These are phyloP conservation scores for Serranus cabrilla DNA, from an alignment of 2,797 vertebrate species.

Conservation along the genomic window DNA sequence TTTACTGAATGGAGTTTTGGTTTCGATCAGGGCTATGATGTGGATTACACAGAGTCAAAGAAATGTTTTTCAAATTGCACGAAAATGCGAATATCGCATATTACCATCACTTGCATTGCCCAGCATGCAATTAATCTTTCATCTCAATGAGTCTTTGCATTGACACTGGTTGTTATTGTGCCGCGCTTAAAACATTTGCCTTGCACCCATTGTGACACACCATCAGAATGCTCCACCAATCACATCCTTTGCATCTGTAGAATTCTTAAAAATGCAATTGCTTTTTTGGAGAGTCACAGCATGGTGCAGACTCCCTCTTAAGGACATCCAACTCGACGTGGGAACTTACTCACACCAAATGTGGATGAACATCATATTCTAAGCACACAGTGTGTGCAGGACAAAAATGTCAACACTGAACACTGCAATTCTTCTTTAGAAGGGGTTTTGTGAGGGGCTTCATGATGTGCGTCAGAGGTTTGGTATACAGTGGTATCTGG, in stretches of 20 bases:
- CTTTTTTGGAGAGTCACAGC: conserved; percentile 3
- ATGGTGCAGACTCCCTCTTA: conserved; percentile 22
- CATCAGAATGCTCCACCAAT: not conserved
- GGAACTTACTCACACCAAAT: conserved; percentile 10
- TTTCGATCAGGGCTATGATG: too few relatives aligned
- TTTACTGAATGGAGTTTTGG: too few relatives aligned
- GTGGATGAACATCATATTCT: conserved; percentile 19
- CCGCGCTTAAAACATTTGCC: too few relatives aligned
- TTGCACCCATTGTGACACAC: too few relatives aligned
- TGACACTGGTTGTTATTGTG: too few relatives aligned
- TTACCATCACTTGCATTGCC: too few relatives aligned
- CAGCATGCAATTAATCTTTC: too few relatives aligned
- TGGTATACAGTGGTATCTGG: conserved; percentile 24
- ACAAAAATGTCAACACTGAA: conserved; percentile 45
- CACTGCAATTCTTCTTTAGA: conserved; percentile 7
- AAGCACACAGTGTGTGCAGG: conserved; percentile 6
- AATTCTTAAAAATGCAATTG: not conserved
- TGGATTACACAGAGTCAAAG: too few relatives aligned
- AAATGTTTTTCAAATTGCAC: too few relatives aligned
- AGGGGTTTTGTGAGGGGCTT: conserved; percentile 12
- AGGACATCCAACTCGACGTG: conserved; percentile 6
- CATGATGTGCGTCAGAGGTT: conserved; percentile 24
- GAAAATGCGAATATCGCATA: too few relatives aligned
- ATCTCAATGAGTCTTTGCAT: too few relatives aligned
- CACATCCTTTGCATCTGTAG: conserved; percentile 1